These are phyloP conservation scores for Corythaeola cristata DNA, from an alignment of 2,113 vertebrate genomes.

Conservation along the genomic window DNA sequence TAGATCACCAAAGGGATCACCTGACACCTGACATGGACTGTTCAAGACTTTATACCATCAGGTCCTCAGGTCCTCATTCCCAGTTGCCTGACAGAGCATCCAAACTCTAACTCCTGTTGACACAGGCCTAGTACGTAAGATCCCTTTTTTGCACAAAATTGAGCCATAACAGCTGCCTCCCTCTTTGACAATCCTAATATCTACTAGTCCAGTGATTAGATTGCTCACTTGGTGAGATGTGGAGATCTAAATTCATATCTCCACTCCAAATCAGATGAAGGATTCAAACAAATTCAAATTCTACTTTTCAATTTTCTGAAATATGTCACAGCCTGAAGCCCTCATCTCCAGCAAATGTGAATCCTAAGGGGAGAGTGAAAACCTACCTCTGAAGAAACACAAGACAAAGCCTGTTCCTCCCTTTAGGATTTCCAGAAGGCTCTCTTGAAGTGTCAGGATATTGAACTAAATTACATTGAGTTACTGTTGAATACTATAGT, in stretches of 20 bases:
- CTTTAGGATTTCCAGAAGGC: background rate
- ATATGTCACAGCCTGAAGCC: background rate
- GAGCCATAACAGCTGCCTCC: background rate
- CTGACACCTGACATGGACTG: background rate
- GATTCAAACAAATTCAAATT: background rate
- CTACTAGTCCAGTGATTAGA: background rate
- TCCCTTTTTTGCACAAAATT: background rate
- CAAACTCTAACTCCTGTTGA: background rate
- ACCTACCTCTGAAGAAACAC: background rate
- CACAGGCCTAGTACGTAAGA: background rate
- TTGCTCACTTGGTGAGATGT: background rate
- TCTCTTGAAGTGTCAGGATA: background rate
- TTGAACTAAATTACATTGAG: background rate
- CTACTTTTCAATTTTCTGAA: background rate
- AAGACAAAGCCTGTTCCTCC: background rate
- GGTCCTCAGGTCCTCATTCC: background rate
- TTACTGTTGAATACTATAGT: background rate
- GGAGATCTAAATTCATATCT: background rate
- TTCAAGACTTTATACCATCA: background rate
- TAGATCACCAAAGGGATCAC: background rate
- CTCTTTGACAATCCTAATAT: background rate
- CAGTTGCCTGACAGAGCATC: background rate
- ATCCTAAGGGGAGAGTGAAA: background rate
- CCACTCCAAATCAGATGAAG: background rate
- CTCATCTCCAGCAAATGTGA: background rate